A percentile compares a stretch with the other conserved stretches of the same genome.
These are phyloP conservation scores for Diplogasteroides magnus DNA, from an alignment of 1,140 invertebrate species.

Conservation along the genomic window DNA sequence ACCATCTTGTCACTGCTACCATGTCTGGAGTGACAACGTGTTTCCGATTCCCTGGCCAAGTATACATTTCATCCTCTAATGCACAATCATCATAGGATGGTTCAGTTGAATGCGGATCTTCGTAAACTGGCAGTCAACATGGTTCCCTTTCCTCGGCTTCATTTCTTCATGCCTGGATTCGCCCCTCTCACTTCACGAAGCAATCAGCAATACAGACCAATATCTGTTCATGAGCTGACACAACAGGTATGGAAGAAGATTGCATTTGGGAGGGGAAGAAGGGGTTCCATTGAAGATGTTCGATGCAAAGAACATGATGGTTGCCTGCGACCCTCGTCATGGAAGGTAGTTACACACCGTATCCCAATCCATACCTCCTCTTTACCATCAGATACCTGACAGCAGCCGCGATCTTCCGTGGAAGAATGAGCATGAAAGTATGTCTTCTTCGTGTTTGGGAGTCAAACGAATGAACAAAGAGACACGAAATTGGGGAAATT, in stretches of 20 bases:
- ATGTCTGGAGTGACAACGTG: slow-evolving; percentile 69
- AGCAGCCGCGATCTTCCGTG: slow-evolving; percentile 86
- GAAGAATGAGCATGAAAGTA: slow-evolving; percentile 72
- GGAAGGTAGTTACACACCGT: slow-evolving; percentile 66
- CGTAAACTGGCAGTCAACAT: slow-evolving; percentile 90
- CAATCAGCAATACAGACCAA: slow-evolving; percentile 56
- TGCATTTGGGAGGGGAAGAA: slow-evolving; percentile 58
- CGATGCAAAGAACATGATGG: slow-evolving; percentile 80
- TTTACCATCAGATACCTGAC: slow-evolving; percentile 78
- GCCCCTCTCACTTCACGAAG: slow-evolving; percentile 73
- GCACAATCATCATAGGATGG: too few relatives aligned
- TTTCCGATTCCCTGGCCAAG: slow-evolving; percentile 61
- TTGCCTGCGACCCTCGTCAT: slow-evolving; percentile 77
- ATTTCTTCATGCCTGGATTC: slow-evolving; percentile 95
- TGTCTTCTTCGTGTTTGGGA: too few relatives aligned
- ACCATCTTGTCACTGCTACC: slow-evolving; percentile 62
- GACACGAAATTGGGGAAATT: too few relatives aligned
- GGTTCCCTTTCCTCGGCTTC: slow-evolving; percentile 85
- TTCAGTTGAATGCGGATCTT: slow-evolving; percentile 70
- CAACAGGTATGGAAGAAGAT: slow-evolving; percentile 65
- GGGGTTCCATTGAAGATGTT: slow-evolving; percentile 81
- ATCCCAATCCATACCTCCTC: not conserved
- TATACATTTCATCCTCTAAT: too few relatives aligned
- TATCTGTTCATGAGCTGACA: slow-evolving; percentile 78
- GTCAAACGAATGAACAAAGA: too few relatives aligned